phyloP scores from a whole-genome alignment of 2,888 invertebrate genomes.

The Malthinus seriepunctatus region DNA sequence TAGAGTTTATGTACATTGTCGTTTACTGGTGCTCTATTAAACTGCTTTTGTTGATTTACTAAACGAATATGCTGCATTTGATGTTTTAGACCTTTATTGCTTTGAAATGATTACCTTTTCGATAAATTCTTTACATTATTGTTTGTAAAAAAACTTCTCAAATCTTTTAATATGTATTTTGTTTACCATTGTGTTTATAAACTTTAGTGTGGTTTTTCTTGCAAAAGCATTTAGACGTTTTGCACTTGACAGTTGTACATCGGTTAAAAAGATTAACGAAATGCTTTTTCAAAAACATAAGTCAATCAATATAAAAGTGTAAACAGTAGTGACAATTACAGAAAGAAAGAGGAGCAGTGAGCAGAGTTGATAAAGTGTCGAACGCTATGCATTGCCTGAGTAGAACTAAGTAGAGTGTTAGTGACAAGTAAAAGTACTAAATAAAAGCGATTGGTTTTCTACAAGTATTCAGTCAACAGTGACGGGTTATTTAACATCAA shows the following conservation, averaged over 20 bases:
- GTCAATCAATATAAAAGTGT: constrained; percentile 15
- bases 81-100: no score
- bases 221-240: neutral
- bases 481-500: constrained; percentile 21
- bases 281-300: constrained; percentile 11
- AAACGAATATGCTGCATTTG: no score
- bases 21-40: no score
- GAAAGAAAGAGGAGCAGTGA: constrained; percentile 3
- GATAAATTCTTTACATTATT: no score
- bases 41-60: no score
- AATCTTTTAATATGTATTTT: no score
- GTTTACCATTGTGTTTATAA: no score
- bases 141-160: no score
- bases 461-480: constrained; percentile 19
- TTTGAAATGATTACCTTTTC: no score
- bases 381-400: constrained; percentile 19
- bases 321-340: constrained; percentile 19
- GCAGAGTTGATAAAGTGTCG: constrained; percentile 17
- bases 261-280: constrained; percentile 12
- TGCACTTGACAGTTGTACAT: constrained; percentile 21
- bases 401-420: constrained; percentile 14
- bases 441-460: constrained; percentile 26
- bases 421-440: constrained; percentile 19
- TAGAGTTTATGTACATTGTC: no score
- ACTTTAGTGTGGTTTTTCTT: no score